phyloP scores from a whole-genome alignment of 2,888 invertebrate species.

The Conops quadrifasciatus region DNA sequence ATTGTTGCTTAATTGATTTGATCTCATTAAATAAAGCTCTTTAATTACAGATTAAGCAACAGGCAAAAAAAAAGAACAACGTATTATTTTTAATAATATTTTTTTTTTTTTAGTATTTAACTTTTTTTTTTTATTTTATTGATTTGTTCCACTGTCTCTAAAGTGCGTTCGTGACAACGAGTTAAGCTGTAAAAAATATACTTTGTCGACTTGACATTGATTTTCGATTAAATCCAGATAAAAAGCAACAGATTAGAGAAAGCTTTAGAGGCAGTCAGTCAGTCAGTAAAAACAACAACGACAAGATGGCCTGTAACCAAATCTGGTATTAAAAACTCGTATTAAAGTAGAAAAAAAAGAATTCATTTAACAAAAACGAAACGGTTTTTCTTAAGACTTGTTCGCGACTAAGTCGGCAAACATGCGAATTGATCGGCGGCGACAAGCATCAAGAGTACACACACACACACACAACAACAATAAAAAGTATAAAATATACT shows the following conservation, averaged over 20 bases:
- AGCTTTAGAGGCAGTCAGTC: not conserved
- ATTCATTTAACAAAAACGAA: not conserved
- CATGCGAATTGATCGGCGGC: not conserved
- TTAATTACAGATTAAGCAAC: no score
- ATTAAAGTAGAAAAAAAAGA: not conserved
- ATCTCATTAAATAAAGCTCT: no score
- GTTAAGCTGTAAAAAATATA: not conserved
- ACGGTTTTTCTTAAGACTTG: no score
- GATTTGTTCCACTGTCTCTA: not conserved
- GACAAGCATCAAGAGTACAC: not conserved
- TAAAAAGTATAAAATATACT: no score
- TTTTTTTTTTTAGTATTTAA: no score
- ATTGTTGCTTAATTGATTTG: no score
- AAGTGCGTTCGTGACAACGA: not conserved
- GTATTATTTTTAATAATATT: no score
- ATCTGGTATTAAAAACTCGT: no score
- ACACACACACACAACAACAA: not conserved
- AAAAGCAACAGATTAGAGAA: not conserved
- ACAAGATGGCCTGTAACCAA: not conserved
- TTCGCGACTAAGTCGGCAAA: no score
- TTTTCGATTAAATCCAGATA: not conserved
- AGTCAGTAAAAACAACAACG: not conserved
- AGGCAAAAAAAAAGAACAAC: no score
- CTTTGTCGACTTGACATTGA: not conserved
- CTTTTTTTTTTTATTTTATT: not conserved